phyloP scores from a whole-genome alignment of 2,113 vertebrate species.

The Benitochromis conjunctus region DNA sequence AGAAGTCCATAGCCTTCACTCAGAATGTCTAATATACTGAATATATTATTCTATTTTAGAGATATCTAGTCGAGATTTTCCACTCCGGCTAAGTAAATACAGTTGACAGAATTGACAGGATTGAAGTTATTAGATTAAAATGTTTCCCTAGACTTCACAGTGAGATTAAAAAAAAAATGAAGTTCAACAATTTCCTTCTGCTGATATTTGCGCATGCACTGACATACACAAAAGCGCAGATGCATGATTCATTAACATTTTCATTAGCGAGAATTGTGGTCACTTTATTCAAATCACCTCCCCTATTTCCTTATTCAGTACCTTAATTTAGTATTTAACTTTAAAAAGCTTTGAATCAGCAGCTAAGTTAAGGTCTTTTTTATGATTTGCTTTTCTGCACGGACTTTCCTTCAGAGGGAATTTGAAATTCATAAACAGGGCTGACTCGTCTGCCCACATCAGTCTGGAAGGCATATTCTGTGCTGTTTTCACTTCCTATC shows the following conservation, averaged over 20 bases:
- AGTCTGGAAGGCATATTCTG: conserved; percentile 37
- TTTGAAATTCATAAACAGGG: conserved; percentile 46
- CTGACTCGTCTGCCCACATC: conserved; percentile 38
- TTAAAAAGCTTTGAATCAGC: background rate
- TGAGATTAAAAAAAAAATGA: background rate
- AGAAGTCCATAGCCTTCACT: background rate
- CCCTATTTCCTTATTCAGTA: background rate
- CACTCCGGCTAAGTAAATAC: background rate
- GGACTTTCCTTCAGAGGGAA: conserved; percentile 20
- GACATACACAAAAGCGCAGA: background rate
- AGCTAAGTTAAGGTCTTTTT: background rate
- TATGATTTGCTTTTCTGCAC: conserved; percentile 7
- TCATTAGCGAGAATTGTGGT: background rate
- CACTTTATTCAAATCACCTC: background rate
- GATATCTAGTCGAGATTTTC: background rate
- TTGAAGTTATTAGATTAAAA: background rate
- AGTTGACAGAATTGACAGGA: background rate
- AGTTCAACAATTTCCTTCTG: background rate
- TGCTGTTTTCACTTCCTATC: conserved; percentile 29
- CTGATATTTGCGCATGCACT: background rate
- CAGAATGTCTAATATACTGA: background rate
- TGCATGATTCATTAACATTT: background rate
- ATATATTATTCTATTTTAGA: background rate
- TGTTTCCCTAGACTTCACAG: background rate
- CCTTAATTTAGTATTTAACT: background rate